Base-by-base conservation (phyloP, 2,888 invertebrate genomes). In the Chromoteleia sp. region DNA sequence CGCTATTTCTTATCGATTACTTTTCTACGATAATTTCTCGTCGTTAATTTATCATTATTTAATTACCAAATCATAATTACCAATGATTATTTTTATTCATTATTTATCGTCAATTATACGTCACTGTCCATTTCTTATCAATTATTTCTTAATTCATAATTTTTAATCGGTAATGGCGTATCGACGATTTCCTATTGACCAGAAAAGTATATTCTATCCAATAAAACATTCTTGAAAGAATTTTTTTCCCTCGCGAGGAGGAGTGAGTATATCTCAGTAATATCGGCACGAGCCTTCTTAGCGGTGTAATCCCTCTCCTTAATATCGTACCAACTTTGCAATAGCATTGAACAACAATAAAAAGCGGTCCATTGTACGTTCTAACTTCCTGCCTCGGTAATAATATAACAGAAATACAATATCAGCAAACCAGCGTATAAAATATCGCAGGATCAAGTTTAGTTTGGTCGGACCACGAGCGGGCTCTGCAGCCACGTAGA, bases 381-480 rank as follows among this genome's bases (percentile, higher is more conserved):
- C 45, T 19, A 41, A 52, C 52, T 67, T 52, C 29, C 39, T 52
- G 21, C 15, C 19, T 21, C 19, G 14, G 36, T 56, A 68, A 68
- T 68, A 45, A 45, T 15, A 45, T 56, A 68, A 68, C 68, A 54
- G 68, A 68, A 68, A 68, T 68, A 68, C 68, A 68, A 43, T 68
- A 68, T 43, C 54, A 43, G 68, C 54, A 56, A 56, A 68, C 56
- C 36, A 33, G 43, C 8, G 56, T 56, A 68, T 56, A 56, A 68
- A 68, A 68, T 68, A 68, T 56, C 56, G 45, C 45, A 39, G 56
- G 41, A 68, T 45, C 45, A 68, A 68, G 56, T 68, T 43, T 30
- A 68, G 45, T 68, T 43, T 30, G 6, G 41, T 15, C 17, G 17
- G 25, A 17, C 29, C 14, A 12, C 45, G 29, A 12, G 25, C 67